These are phyloP conservation scores for Leucosticte australis DNA, from an alignment of 2,113 vertebrate species.

Conservation along the genomic window DNA sequence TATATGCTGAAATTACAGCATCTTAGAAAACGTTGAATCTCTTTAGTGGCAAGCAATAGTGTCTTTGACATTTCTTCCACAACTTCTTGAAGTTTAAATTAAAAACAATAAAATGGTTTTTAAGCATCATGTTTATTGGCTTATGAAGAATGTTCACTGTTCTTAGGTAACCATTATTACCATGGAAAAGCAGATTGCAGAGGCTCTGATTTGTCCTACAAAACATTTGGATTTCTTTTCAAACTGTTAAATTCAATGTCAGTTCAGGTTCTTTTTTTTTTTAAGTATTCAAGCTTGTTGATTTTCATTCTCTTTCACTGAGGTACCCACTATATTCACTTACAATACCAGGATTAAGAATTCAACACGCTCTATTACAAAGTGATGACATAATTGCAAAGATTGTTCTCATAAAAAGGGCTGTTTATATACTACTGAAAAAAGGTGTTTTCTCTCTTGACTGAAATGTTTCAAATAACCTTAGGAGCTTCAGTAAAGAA, in stretches of 20 bases:
- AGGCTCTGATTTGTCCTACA: not conserved
- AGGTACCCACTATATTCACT: not conserved
- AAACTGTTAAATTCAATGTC: not conserved
- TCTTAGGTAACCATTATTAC: not conserved
- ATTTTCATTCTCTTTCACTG: not conserved
- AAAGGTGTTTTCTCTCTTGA: not conserved
- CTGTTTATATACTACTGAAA: not conserved
- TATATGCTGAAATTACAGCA: not conserved
- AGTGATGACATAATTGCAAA: not conserved
- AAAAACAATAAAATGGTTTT: not conserved
- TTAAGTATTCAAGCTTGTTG: not conserved
- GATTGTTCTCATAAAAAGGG: not conserved
- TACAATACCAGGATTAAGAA: not conserved
- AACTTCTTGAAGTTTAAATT: not conserved
- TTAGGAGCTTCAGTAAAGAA: not conserved
- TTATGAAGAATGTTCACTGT: not conserved
- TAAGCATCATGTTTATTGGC: not conserved
- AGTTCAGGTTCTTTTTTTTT: not conserved
- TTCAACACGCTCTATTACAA: not conserved
- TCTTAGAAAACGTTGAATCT: not conserved
- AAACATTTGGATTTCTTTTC: not conserved
- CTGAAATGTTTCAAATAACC: not conserved
- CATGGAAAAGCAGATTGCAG: not conserved
- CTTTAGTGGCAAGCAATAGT: not conserved
- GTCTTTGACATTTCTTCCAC: not conserved